phyloP scores from a whole-genome alignment of 2,888 invertebrate species.

The Xylota sylvarum region DNA sequence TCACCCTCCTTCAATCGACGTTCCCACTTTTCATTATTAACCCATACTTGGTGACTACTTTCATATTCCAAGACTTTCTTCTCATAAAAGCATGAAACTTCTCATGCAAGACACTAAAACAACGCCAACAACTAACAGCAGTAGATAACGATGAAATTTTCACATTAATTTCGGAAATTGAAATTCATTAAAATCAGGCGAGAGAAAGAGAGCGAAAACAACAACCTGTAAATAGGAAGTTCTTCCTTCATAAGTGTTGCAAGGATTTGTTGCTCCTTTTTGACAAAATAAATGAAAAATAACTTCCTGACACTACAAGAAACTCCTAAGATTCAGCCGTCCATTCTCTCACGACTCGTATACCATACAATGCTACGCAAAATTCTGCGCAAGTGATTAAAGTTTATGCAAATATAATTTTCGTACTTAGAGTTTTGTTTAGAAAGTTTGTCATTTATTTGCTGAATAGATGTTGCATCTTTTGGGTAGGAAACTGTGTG shows the following conservation, averaged over 20 bases:
- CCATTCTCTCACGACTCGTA: background rate
- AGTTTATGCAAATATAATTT: constrained; percentile 77
- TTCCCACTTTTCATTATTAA: constrained; percentile 22
- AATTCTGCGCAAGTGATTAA: constrained; percentile 72
- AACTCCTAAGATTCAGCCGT: constrained; percentile 40
- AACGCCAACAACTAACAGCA: constrained; percentile 40
- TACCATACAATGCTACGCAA: constrained; percentile 36
- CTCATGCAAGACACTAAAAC: constrained; percentile 12
- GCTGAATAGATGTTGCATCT: constrained; percentile 50
- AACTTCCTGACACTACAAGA: constrained; percentile 56
- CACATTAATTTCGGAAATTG: constrained; percentile 70
- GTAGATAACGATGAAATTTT: constrained; percentile 57
- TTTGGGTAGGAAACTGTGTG: constrained; percentile 21
- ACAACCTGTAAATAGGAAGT: constrained; percentile 62
- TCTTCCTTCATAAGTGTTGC: constrained; percentile 47
- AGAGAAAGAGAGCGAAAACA: background rate
- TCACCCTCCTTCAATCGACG: constrained; percentile 20
- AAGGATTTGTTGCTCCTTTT: constrained; percentile 7
- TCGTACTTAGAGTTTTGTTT: constrained; percentile 68
- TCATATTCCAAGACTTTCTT: constrained; percentile 29
- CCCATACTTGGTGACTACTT: constrained; percentile 26
- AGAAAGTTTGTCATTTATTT: constrained; percentile 72
- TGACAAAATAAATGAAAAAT: constrained; percentile 55
- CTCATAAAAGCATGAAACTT: constrained; percentile 47
- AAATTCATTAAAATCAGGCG: constrained; percentile 71